These are phyloP conservation scores for Dryocosmus kuriphilus DNA, from an alignment of 2,888 invertebrate species.

Conservation along the genomic window DNA sequence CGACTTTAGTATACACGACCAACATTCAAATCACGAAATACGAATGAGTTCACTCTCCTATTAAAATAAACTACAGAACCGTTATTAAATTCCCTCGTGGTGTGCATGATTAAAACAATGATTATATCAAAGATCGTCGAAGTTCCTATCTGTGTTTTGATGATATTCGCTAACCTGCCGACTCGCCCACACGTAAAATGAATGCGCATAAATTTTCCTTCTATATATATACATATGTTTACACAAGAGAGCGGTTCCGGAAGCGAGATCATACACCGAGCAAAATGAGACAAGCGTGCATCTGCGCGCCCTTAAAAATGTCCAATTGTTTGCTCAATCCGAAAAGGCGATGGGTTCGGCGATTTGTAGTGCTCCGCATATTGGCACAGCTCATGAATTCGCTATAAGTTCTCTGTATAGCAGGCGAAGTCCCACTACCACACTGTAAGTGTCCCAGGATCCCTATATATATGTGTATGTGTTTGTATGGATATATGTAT, in stretches of 20 bases:
- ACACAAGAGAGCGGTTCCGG: constrained; percentile 32
- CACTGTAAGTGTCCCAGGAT: neutral
- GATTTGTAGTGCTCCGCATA: constrained; percentile 58
- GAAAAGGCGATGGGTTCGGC: constrained; percentile 54
- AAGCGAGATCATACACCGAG: constrained; percentile 38
- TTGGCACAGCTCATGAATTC: constrained; percentile 46
- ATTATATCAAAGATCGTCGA: constrained; percentile 32
- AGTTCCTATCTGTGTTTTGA: constrained; percentile 19
- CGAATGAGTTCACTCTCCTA: neutral
- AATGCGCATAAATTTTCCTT: constrained; percentile 34
- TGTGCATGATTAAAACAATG: constrained; percentile 29
- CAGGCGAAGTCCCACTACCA: too few species aligned
- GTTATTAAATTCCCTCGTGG: constrained; percentile 29
- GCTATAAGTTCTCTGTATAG: neutral
- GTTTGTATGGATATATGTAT: neutral
- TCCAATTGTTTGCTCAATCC: constrained; percentile 48
- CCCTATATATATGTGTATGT: too few species aligned
- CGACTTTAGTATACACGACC: neutral
- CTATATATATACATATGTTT: constrained; percentile 1
- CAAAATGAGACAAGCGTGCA: constrained; percentile 50
- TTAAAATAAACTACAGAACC: constrained; percentile 31
- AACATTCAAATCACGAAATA: neutral
- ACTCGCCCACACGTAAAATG: constrained; percentile 35
- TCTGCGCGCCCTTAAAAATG: constrained; percentile 50
- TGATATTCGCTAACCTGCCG: constrained; percentile 37